phyloP scores from a whole-genome alignment of 2,797 vertebrate genomes.

The Tiaroga cobitis region DNA sequence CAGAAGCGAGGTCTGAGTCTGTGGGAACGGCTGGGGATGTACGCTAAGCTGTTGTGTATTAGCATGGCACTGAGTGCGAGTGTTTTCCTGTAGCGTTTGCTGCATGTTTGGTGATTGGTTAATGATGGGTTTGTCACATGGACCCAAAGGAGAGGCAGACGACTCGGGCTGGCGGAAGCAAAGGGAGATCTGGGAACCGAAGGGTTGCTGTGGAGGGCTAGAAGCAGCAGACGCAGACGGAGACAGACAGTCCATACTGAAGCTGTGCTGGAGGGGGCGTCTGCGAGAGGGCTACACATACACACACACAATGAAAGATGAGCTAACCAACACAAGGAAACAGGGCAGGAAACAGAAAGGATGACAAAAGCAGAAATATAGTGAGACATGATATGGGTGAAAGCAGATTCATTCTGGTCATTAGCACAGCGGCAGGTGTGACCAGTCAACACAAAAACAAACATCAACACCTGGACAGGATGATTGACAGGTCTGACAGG shows the following conservation, averaged over 20 bases:
- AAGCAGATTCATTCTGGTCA: constrained; percentile 45
- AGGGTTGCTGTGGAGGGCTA: constrained; percentile 56
- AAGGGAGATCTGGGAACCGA: constrained; percentile 74
- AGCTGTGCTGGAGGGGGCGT: constrained; percentile 75
- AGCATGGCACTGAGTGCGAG: background rate
- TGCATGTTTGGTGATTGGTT: constrained; percentile 53
- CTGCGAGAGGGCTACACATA: constrained; percentile 70
- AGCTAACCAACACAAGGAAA: background rate
- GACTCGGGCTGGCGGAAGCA: constrained; percentile 67
- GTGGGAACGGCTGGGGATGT: background rate
- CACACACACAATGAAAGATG: constrained; percentile 33
- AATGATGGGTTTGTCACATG: constrained; percentile 44
- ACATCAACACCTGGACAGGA: constrained; percentile 37
- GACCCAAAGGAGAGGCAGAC: constrained; percentile 44
- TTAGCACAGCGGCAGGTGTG: constrained; percentile 7
- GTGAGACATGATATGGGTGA: constrained; percentile 43
- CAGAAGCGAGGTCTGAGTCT: constrained; percentile 28
- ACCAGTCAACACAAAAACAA: constrained; percentile 49
- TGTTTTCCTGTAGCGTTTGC: constrained; percentile 21
- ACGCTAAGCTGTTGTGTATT: constrained; percentile 1
- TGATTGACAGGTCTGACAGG: constrained; percentile 58
- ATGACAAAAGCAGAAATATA: constrained; percentile 56
- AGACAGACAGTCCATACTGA: constrained; percentile 78
- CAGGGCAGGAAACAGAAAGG: constrained; percentile 5
- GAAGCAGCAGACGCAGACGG: constrained; percentile 65